Conservation (phyloP, 2,113 vertebrate species). For the Ellobius talpinus region DNA sequence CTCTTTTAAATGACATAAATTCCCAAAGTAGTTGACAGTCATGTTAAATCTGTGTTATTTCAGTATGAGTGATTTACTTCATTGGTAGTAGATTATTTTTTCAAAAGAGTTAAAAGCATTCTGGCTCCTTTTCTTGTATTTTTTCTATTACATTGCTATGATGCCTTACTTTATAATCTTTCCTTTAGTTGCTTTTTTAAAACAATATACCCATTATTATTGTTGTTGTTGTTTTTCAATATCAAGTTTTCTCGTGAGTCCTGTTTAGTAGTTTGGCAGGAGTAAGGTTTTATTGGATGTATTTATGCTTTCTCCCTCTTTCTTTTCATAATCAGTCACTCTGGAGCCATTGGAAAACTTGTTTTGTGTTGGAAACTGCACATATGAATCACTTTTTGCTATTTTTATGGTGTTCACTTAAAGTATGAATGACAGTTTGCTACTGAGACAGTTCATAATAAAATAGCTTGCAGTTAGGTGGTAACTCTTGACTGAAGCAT, state of each 20-base stretch:
- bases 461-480: slow-evolving; percentile 7
- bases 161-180: slow-evolving; percentile 14
- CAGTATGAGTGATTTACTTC: background rate
- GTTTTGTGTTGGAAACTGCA: slow-evolving; percentile 37
- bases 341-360: slow-evolving; percentile 20
- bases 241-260: slow-evolving; percentile 22
- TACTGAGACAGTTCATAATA: background rate
- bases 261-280: slow-evolving; percentile 26
- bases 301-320: background rate
- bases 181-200: slow-evolving; percentile 52
- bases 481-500: background rate
- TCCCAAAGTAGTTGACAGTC: slow-evolving; percentile 58
- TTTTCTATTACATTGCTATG: slow-evolving; percentile 42
- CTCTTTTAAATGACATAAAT: slow-evolving; percentile 57
- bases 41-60: slow-evolving; percentile 54
- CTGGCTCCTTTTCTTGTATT: background rate
- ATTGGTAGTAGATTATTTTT: slow-evolving; percentile 49
- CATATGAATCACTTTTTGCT: slow-evolving; percentile 28
- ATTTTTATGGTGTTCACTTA: slow-evolving; percentile 54
- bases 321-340: slow-evolving; percentile 14
- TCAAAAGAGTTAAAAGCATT: slow-evolving; percentile 35
- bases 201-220: background rate
- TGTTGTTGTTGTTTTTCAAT: background rate
- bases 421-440: slow-evolving; percentile 52
- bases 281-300: slow-evolving; percentile 8